A percentile compares a stretch with the other conserved stretches of the same genome.
These are phyloP conservation scores for Crossocerus cetratus DNA, from an alignment of 2,888 invertebrate genomes.

Conservation along the genomic window DNA sequence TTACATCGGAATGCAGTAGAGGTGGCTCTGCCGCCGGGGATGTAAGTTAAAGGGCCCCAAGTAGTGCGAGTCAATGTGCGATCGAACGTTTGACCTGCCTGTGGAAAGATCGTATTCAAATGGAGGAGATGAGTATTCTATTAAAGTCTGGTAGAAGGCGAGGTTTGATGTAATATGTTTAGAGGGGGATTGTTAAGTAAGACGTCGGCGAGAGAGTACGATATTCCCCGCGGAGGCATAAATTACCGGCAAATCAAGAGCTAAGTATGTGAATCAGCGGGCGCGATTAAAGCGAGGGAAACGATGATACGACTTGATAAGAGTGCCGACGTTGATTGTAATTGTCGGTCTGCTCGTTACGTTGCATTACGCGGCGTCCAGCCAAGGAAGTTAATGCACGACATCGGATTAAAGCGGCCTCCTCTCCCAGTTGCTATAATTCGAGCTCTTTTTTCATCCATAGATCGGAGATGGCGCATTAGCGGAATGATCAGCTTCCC, in stretches of 20 bases:
- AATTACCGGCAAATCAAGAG: not conserved
- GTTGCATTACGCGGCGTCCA: slow-evolving; percentile 27
- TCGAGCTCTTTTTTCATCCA: slow-evolving; percentile 6
- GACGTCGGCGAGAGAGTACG: too few species aligned
- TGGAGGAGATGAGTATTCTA: too few species aligned
- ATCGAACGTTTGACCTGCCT: too few species aligned
- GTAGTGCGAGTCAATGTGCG: too few species aligned
- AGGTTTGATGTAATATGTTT: too few species aligned
- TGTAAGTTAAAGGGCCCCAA: too few species aligned
- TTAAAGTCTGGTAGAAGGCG: too few species aligned
- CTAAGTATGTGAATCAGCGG: not conserved
- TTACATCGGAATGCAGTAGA: too few species aligned
- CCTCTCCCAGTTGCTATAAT: not conserved
- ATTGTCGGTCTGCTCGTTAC: slow-evolving; percentile 44
- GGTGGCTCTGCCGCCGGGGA: too few species aligned
- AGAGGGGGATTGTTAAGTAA: too few species aligned
- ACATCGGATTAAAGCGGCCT: slow-evolving; percentile 16
- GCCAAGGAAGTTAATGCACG: slow-evolving; percentile 11
- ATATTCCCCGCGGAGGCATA: not conserved
- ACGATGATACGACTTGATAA: slow-evolving; percentile 41
- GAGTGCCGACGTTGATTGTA: slow-evolving; percentile 34
- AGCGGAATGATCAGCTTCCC: not conserved
- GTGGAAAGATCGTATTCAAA: too few species aligned
- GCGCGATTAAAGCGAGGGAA: slow-evolving; percentile 6
- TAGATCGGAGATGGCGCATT: slow-evolving; percentile 16